These are phyloP conservation scores for Hippocampus kuda DNA, from an alignment of 2,797 vertebrate genomes.

Conservation along the genomic window DNA sequence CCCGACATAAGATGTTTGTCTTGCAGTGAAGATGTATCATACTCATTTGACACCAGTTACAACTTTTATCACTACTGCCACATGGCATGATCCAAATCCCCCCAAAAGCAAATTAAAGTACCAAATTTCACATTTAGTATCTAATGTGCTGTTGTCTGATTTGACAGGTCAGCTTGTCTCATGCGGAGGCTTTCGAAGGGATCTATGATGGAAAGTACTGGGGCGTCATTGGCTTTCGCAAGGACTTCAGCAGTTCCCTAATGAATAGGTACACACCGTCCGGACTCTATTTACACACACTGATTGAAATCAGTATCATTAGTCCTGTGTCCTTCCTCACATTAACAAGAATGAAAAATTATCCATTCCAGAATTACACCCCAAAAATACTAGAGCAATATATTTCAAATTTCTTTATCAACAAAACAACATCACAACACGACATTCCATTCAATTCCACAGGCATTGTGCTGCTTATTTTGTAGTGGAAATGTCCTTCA, in stretches of 20 bases:
- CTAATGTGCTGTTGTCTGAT: neutral
- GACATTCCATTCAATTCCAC: too few species aligned
- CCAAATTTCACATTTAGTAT: neutral
- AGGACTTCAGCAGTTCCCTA: conserved; percentile 71
- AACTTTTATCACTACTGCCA: neutral
- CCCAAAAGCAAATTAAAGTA: neutral
- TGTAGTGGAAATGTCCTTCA: too few species aligned
- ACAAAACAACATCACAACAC: too few species aligned
- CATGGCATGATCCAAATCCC: neutral
- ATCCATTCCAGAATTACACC: too few species aligned
- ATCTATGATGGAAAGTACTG: conserved; percentile 67
- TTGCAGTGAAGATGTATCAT: too few species aligned
- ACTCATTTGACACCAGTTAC: neutral
- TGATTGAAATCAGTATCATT: neutral
- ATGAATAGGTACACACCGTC: conserved; percentile 57
- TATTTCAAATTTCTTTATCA: too few species aligned
- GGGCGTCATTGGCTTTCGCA: conserved; percentile 68
- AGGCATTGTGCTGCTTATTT: too few species aligned
- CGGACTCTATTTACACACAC: neutral
- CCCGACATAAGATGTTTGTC: too few species aligned
- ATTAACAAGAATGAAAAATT: too few species aligned
- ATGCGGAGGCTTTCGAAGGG: conserved; percentile 63
- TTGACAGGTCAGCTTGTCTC: conserved; percentile 57
- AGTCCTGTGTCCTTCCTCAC: too few species aligned
- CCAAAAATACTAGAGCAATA: too few species aligned